Conservation (phyloP, 2,888 invertebrate species). For the Brachynemurus nebulosus region DNA sequence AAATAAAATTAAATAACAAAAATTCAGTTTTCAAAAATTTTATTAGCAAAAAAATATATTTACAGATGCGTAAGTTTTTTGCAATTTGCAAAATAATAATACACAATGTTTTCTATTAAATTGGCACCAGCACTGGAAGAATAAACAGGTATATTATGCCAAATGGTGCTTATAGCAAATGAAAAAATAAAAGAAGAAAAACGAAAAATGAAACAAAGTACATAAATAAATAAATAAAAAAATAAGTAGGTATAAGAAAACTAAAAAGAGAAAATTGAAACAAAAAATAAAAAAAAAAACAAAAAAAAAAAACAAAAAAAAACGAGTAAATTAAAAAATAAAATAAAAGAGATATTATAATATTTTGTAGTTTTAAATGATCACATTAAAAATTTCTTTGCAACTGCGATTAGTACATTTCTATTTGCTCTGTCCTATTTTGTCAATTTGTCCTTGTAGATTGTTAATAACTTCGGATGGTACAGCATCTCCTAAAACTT, state of each 20-base stretch:
- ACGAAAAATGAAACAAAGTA: conserved; percentile 5
- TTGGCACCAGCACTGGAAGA: conserved; percentile 2
- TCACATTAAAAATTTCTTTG: not conserved
- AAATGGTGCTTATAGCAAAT: conserved; percentile 2
- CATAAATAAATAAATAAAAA: conserved; percentile 4
- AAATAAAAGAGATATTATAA: not conserved
- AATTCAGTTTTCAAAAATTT: not conserved
- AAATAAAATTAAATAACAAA: not conserved
- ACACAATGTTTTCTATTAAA: too few species aligned
- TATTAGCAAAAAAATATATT: conserved; percentile 2
- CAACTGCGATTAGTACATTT: not conserved
- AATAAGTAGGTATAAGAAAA: conserved; percentile 8
- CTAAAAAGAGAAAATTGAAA: conserved; percentile 11
- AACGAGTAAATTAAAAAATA: not conserved
- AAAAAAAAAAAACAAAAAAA: conserved; percentile 10
- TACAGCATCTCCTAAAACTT: conserved; percentile 72
- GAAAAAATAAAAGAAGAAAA: conserved; percentile 5
- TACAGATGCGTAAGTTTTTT: not conserved
- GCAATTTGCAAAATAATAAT: conserved; percentile 6
- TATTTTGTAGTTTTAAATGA: conserved; percentile 3
- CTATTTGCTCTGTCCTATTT: conserved; percentile 47
- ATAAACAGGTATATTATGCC: not conserved
- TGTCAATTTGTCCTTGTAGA: conserved; percentile 71
- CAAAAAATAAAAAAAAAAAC: conserved; percentile 10
- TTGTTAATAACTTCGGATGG: conserved; percentile 81